Conservation (phyloP, 2,888 invertebrate species). For the Clepsis dumicolana region DNA sequence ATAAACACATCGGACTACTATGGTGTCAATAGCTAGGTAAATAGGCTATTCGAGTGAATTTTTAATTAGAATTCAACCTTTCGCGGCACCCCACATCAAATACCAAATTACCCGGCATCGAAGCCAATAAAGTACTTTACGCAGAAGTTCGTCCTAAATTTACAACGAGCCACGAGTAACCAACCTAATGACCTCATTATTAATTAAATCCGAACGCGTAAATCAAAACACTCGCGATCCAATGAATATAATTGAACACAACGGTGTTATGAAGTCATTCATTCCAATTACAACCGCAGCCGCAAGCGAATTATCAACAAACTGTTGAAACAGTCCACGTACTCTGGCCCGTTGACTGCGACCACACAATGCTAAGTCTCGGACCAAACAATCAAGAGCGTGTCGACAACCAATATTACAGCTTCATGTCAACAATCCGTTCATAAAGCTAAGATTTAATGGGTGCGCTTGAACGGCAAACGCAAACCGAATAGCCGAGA, state of each 20-base stretch:
- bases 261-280: slow-evolving; percentile 32
- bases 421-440: slow-evolving; percentile 39
- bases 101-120: background rate
- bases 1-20: too few species aligned
- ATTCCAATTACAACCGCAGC: slow-evolving; percentile 30
- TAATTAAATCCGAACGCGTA: slow-evolving; percentile 1
- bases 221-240: background rate
- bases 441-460: slow-evolving; percentile 48
- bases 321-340: slow-evolving; percentile 23
- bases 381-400: slow-evolving; percentile 12
- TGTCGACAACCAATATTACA: slow-evolving; percentile 38
- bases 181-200: slow-evolving; percentile 6
- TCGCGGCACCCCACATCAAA: background rate
- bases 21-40: too few species aligned
- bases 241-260: slow-evolving; percentile 39
- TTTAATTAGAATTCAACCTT: too few species aligned
- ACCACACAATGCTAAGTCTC: slow-evolving; percentile 16
- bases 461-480: slow-evolving; percentile 42
- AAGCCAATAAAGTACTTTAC: background rate
- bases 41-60: too few species aligned
- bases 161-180: background rate
- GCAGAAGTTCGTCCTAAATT: background rate
- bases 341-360: slow-evolving; percentile 8
- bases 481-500: slow-evolving; percentile 43
- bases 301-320: slow-evolving; percentile 19